Evolutionary conservation across 2,113 vertebrate genomes (phyloP).

Genomic region (Austrofundulus limnaeus): DNA sequence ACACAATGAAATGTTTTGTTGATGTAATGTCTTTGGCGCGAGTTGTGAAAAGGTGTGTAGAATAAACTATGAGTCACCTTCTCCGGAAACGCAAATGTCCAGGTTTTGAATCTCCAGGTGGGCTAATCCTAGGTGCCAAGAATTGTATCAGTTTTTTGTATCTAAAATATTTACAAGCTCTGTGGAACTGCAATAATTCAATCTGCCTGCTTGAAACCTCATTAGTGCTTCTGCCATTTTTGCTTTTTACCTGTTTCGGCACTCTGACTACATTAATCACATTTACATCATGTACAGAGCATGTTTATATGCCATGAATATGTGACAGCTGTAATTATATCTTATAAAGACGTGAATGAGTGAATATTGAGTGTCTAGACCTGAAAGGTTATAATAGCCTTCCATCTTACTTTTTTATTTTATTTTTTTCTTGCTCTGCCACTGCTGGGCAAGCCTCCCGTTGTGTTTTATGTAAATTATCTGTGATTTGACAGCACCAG

Average conservation of each 20-base stretch:
- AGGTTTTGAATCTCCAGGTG: not conserved
- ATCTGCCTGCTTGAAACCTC: not conserved
- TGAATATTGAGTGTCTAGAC: conserved; percentile 35
- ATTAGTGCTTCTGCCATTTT: not conserved
- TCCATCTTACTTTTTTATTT: no score
- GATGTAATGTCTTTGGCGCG: not conserved
- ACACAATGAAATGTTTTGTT: not conserved
- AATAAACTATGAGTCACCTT: no score
- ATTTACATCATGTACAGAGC: conserved; percentile 17
- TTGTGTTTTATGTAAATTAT: conserved; percentile 71
- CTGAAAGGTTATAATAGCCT: conserved; percentile 32
- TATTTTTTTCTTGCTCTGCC: not conserved
- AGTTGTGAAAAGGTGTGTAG: no score
- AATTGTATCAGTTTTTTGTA: not conserved
- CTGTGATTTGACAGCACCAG: conserved; percentile 63
- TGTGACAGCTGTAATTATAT: conserved; percentile 43
- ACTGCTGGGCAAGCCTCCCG: conserved; percentile 37
- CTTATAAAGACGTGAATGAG: conserved; percentile 33
- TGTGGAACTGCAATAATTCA: no score
- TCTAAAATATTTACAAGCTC: not conserved
- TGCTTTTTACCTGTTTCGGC: conserved; percentile 14
- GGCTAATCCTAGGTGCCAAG: not conserved
- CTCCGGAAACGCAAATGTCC: no score
- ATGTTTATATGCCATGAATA: conserved; percentile 26
- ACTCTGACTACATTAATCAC: conserved; percentile 22